Evolutionary conservation across 2,797 vertebrate species (phyloP).

Genomic region (Pteronotus mesoamericanus): DNA sequence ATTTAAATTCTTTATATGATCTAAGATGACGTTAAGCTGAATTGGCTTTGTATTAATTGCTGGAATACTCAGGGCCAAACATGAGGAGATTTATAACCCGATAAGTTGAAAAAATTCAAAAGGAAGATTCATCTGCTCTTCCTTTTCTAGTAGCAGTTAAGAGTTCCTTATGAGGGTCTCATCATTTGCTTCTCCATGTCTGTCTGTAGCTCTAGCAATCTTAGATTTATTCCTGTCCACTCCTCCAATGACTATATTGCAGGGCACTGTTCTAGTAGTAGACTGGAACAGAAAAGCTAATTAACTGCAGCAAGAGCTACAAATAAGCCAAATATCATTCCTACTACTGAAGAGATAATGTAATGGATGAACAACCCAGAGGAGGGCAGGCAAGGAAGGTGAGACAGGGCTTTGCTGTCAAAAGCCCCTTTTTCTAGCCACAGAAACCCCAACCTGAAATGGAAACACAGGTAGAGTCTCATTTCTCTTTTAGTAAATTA

Average conservation of each 20-base stretch:
- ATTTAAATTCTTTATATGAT: neutral
- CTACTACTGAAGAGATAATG: neutral
- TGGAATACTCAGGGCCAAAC: neutral
- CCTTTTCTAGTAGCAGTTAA: neutral
- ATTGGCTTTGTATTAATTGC: neutral
- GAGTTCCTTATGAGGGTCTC: neutral
- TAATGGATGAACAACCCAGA: fast-evolving
- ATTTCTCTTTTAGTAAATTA: neutral
- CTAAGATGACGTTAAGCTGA: neutral
- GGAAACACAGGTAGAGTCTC: neutral
- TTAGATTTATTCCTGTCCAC: neutral
- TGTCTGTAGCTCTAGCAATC: neutral
- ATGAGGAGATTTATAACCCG: neutral
- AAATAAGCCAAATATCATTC: neutral
- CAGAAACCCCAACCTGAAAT: neutral
- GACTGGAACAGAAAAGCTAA: neutral
- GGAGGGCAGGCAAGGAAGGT: too few species aligned
- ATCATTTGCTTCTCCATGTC: neutral
- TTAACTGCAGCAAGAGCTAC: neutral
- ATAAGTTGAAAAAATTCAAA: neutral
- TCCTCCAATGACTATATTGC: neutral
- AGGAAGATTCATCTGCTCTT: neutral
- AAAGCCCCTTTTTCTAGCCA: neutral
- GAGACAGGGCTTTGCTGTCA: neutral
- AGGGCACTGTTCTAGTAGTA: neutral